Evolutionary conservation across 2,888 invertebrate genomes (phyloP).

Genomic region (Drosophila demipolita): DNA sequence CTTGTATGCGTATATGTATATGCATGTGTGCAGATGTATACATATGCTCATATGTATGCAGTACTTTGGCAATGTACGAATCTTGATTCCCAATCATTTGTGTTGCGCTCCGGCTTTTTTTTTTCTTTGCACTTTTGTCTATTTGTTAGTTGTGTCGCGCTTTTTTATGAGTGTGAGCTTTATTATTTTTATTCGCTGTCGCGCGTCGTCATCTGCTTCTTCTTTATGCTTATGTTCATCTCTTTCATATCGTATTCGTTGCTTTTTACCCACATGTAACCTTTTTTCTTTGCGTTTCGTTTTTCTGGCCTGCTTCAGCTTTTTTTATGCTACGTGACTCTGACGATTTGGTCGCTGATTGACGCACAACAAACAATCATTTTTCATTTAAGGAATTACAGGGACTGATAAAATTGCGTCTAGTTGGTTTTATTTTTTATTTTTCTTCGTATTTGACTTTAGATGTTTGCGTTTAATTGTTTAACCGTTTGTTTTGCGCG

Average conservation of each 20-base stretch:
- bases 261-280: conserved; percentile 53
- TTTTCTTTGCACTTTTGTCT: conserved; percentile 31
- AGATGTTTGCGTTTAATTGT: conserved; percentile 30
- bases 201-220: conserved; percentile 37
- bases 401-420: conserved; percentile 36
- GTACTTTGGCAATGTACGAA: conserved; percentile 61
- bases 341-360: conserved; percentile 26
- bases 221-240: conserved; percentile 14
- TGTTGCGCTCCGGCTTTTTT: conserved; percentile 48
- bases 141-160: conserved; percentile 48
- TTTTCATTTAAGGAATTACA: conserved; percentile 36
- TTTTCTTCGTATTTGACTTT: conserved; percentile 46
- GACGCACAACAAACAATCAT: conserved; percentile 39
- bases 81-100: conserved; percentile 66
- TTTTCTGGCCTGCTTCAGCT: conserved; percentile 37
- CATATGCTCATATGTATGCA: conserved; percentile 41
- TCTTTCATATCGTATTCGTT: conserved; percentile 46
- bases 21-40: conserved; percentile 39
- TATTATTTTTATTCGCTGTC: conserved; percentile 25
- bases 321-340: conserved; percentile 58
- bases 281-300: conserved; percentile 25
- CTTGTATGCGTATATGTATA: conserved; percentile 45
- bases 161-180: conserved; percentile 19
- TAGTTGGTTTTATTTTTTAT: conserved; percentile 23
- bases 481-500: conserved; percentile 59